Evolutionary conservation across 2,113 vertebrate genomes (phyloP).

Genomic region (Heterotilapia buettikoferi): DNA sequence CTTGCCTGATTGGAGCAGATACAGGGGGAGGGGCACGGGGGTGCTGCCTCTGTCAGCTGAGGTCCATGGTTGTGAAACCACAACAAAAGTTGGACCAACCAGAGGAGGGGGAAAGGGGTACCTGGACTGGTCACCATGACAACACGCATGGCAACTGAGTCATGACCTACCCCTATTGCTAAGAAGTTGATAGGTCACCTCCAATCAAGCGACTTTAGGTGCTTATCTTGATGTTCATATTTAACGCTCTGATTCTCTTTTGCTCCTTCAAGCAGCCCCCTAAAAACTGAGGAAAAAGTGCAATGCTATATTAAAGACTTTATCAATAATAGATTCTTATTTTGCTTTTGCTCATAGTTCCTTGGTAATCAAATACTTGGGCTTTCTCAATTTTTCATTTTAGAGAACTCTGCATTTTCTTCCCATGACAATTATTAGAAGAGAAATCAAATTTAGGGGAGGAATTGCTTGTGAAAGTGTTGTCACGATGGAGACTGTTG

Average conservation of each 20-base stretch:
- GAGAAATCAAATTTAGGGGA: slow-evolving; percentile 10
- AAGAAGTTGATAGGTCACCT: slow-evolving; percentile 61
- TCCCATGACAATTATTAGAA: slow-evolving; percentile 45
- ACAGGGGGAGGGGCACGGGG: slow-evolving; percentile 82
- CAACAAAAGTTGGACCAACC: slow-evolving; percentile 68
- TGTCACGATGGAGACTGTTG: slow-evolving; percentile 24
- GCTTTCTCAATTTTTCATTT: slow-evolving; percentile 37
- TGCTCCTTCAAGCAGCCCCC: slow-evolving; percentile 24
- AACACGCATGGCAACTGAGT: slow-evolving; percentile 80
- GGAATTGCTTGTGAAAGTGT: slow-evolving; percentile 7
- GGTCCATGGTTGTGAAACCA: slow-evolving; percentile 73
- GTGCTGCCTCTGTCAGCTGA: slow-evolving; percentile 70
- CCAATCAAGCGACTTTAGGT: slow-evolving; percentile 45
- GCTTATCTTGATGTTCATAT: slow-evolving; percentile 49
- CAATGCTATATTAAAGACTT: slow-evolving; percentile 21
- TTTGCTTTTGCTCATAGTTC: slow-evolving; percentile 51
- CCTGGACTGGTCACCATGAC: slow-evolving; percentile 78
- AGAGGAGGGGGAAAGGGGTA: slow-evolving; percentile 74
- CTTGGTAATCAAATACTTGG: slow-evolving; percentile 3
- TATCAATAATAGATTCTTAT: slow-evolving; percentile 37
- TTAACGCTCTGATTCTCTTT: slow-evolving; percentile 15
- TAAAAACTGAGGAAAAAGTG: slow-evolving; percentile 11
- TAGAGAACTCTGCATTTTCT: slow-evolving; percentile 11
- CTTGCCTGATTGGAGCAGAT: slow-evolving; percentile 96
- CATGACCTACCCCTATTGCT: slow-evolving; percentile 77